Evolutionary conservation across 2,888 invertebrate genomes (phyloP).

Genomic region (Heterodera filipjevi): DNA sequence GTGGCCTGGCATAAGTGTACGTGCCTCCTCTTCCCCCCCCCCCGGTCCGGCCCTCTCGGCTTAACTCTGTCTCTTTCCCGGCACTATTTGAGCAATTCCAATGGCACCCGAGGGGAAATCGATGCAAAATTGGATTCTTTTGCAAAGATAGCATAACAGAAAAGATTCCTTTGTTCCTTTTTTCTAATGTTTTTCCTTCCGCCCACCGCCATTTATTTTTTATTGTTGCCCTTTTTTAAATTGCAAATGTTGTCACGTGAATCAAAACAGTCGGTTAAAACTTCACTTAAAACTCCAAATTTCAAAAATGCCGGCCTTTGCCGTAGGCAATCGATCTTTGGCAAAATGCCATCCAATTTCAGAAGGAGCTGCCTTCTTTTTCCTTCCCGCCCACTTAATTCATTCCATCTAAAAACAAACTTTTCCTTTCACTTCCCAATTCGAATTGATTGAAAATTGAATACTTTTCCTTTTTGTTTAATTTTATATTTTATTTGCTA

Average conservation of each 20-base stretch:
- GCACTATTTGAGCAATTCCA: conserved; percentile 10
- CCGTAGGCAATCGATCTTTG: background rate
- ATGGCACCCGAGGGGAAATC: background rate
- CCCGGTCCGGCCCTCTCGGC: background rate
- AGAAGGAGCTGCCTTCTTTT: background rate
- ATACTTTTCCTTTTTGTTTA: conserved; percentile 17
- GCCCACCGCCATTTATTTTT: background rate
- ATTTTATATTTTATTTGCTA: background rate
- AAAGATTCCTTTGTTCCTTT: background rate
- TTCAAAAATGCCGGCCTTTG: background rate
- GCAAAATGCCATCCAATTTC: background rate
- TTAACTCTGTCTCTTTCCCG: background rate
- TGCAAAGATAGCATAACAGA: background rate
- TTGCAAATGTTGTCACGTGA: background rate
- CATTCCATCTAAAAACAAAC: conserved; percentile 2
- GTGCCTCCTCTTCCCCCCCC: background rate
- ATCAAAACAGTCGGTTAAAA: background rate
- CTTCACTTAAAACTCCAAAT: background rate
- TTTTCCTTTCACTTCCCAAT: no score
- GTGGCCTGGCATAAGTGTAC: background rate
- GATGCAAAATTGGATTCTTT: conserved; percentile 8
- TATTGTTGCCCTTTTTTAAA: background rate
- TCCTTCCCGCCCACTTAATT: background rate
- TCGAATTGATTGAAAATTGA: no score
- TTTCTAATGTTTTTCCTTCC: background rate